These are phyloP conservation scores for Arbacia lixula DNA, from an alignment of 53 echinoderm and acorn worm species.

Conservation along the genomic window DNA sequence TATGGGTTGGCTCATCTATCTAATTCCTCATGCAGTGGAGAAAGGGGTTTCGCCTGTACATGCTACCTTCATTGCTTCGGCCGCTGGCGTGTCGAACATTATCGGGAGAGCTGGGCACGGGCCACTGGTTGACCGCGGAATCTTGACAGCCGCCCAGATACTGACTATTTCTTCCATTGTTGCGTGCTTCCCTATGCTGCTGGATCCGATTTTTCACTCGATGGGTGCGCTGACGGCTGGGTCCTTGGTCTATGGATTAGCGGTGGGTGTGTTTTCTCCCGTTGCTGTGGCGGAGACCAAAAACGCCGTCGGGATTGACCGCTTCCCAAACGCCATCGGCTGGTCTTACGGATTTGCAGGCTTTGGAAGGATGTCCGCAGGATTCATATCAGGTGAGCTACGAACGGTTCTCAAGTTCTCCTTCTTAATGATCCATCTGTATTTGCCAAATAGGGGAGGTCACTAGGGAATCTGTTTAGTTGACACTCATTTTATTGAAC, in stretches of 20 bases:
- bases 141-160: slow-evolving; percentile 77
- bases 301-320: slow-evolving; percentile 63
- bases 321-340: slow-evolving; percentile 83
- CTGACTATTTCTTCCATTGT: slow-evolving; percentile 68
- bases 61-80: slow-evolving; percentile 87
- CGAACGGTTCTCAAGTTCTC: too few relatives aligned
- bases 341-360: slow-evolving; percentile 98
- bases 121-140: slow-evolving; percentile 70
- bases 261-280: slow-evolving; percentile 86
- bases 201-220: slow-evolving; percentile 75
- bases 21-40: slow-evolving; percentile 87
- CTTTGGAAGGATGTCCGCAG: slow-evolving; percentile 87
- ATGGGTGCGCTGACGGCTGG: slow-evolving; percentile 55
- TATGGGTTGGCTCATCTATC: slow-evolving; percentile 96
- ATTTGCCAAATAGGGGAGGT: too few relatives aligned
- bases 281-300: slow-evolving; percentile 84
- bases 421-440: too few relatives aligned
- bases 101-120: slow-evolving; percentile 80
- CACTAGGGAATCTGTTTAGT: too few relatives aligned
- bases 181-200: slow-evolving; percentile 58
- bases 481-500: too few relatives aligned
- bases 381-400: slow-evolving; percentile 79
- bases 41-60: slow-evolving; percentile 78
- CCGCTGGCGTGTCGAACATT: slow-evolving; percentile 88
- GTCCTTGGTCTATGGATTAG: slow-evolving; percentile 81